Evolutionary conservation across 2,888 invertebrate species (phyloP).

Genomic region (Caenorhabditis uteleia): DNA sequence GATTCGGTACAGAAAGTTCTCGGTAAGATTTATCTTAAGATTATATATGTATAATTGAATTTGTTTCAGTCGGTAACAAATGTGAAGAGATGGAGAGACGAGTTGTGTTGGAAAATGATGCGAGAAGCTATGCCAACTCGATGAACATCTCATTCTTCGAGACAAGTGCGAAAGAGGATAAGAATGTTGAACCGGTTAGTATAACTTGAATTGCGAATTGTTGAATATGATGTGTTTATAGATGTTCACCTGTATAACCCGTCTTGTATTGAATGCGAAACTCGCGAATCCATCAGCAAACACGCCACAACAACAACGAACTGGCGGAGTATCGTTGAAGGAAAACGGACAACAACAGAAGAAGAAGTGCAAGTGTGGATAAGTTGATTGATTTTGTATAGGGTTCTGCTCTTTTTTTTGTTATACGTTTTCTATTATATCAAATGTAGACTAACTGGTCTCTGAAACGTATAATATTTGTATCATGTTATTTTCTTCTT

Average conservation of each 20-base stretch:
- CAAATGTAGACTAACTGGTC: too few relatives aligned
- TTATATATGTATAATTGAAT: too few relatives aligned
- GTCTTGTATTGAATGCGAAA: slow-evolving; percentile 85
- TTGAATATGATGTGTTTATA: slow-evolving; percentile 59
- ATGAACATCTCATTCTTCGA: slow-evolving; percentile 97
- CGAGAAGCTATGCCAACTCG: slow-evolving; percentile 92
- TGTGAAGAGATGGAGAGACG: slow-evolving; percentile 92
- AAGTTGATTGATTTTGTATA: slow-evolving; percentile 2
- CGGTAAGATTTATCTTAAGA: too few relatives aligned
- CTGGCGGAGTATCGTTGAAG: slow-evolving; percentile 36
- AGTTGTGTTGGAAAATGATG: slow-evolving; percentile 95
- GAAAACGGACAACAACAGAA: slow-evolving; percentile 35
- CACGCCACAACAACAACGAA: slow-evolving; percentile 13
- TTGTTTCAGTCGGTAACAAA: slow-evolving; percentile 84
- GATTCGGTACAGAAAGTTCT: slow-evolving; percentile 76
- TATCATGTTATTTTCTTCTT: too few relatives aligned
- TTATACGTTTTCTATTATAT: too few relatives aligned
- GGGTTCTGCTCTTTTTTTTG: too few relatives aligned
- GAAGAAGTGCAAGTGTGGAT: slow-evolving; percentile 53
- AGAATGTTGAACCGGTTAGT: slow-evolving; percentile 95
- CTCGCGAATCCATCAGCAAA: slow-evolving; percentile 65
- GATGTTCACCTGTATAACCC: slow-evolving; percentile 80
- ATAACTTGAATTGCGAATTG: neutral
- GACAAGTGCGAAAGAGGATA: slow-evolving; percentile 98
- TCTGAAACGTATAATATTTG: too few relatives aligned